Conservation (phyloP, 1,140 invertebrate species). For the Phortica variegata region DNA sequence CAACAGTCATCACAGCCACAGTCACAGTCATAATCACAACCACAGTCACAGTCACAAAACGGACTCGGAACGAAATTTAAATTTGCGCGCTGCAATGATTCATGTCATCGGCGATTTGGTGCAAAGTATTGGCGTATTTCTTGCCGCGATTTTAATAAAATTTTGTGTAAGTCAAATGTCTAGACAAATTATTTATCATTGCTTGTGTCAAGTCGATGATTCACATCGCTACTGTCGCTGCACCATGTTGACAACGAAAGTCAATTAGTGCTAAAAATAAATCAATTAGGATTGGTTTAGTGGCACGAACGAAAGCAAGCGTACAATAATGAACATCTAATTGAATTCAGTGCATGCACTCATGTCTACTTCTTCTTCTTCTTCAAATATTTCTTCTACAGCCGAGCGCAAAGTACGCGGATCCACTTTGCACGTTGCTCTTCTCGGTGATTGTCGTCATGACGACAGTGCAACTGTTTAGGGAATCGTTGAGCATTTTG, state of each 20-base stretch:
- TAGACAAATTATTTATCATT: constrained; percentile 21
- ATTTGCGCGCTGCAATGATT: constrained; percentile 85
- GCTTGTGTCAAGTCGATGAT: too few relatives aligned
- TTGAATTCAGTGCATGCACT: constrained; percentile 14
- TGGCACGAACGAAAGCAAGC: too few relatives aligned
- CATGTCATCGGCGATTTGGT: constrained; percentile 90
- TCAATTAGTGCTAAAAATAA: not conserved
- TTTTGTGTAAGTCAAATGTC: constrained; percentile 67
- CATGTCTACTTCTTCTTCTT: not conserved
- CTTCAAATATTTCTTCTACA: too few relatives aligned
- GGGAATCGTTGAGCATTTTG: constrained; percentile 73
- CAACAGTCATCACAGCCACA: too few relatives aligned
- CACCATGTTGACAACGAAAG: not conserved
- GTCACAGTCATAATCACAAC: too few relatives aligned
- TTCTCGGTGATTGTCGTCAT: constrained; percentile 83
- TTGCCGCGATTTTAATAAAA: constrained; percentile 81
- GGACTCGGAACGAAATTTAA: constrained; percentile 66
- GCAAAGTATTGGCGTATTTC: constrained; percentile 83
- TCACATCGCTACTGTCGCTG: not conserved
- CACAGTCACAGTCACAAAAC: not conserved
- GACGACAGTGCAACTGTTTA: constrained; percentile 75
- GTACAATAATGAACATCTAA: too few relatives aligned
- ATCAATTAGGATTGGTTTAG: too few relatives aligned
- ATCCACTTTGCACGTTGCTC: constrained; percentile 87
- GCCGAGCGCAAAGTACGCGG: constrained; percentile 75